These are phyloP conservation scores for Notolabrus celidotus DNA, from an alignment of 2,797 vertebrate genomes.

Conservation along the genomic window DNA sequence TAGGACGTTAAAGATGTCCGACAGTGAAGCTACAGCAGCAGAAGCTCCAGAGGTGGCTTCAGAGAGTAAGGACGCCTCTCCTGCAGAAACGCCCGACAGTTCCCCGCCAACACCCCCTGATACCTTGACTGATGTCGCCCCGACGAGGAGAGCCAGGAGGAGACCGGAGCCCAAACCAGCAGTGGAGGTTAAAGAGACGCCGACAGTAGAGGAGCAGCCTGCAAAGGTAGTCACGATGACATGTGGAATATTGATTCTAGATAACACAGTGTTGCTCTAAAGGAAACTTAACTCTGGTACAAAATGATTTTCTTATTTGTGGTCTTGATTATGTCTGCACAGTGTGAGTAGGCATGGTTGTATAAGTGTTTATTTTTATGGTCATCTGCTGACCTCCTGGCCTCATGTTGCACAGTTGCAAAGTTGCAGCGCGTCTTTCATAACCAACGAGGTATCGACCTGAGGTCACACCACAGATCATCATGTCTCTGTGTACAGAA, in stretches of 20 bases:
- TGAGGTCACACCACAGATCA: too few relatives aligned
- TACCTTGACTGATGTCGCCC: conserved; percentile 75
- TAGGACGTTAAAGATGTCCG: conserved; percentile 87
- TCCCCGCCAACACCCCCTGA: conserved; percentile 36
- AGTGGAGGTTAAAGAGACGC: conserved; percentile 56
- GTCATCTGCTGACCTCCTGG: too few relatives aligned
- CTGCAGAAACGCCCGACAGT: conserved; percentile 37
- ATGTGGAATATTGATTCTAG: too few relatives aligned
- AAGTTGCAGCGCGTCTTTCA: not conserved
- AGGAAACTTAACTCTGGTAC: too few relatives aligned
- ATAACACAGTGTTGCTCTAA: too few relatives aligned
- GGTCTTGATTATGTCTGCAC: too few relatives aligned
- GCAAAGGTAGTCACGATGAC: conserved; percentile 53
- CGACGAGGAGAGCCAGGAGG: conserved; percentile 87
- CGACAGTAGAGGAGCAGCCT: conserved; percentile 66
- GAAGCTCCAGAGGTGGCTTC: not conserved
- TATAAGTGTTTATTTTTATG: too few relatives aligned
- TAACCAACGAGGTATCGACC: not conserved
- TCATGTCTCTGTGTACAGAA: too few relatives aligned
- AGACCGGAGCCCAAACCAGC: conserved; percentile 86
- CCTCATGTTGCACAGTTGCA: too few relatives aligned
- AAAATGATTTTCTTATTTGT: too few relatives aligned
- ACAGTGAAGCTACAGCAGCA: conserved; percentile 74
- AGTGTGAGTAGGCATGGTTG: too few relatives aligned
- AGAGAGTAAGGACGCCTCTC: conserved; percentile 25